Conservation (phyloP, 1,140 invertebrate species). For the Apis florea region DNA sequence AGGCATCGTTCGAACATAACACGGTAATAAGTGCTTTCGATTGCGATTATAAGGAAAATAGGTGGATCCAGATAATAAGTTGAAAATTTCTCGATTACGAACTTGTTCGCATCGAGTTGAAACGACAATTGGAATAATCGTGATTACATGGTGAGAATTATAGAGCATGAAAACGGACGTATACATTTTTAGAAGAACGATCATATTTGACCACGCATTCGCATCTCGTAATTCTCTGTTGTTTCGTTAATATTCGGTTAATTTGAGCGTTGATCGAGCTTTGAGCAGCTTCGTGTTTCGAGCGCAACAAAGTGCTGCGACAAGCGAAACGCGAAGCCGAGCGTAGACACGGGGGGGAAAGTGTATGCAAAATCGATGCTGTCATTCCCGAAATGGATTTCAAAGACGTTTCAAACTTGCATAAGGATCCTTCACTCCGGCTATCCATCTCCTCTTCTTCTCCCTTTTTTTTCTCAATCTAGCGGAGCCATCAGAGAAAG, state of each 20-base stretch:
- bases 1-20: conserved; percentile 46
- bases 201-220: not conserved
- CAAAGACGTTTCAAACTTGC: conserved; percentile 18
- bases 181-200: not conserved
- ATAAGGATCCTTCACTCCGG: not conserved
- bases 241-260: conserved; percentile 7
- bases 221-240: not conserved
- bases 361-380: conserved; percentile 7
- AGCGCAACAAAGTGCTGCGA: conserved; percentile 14
- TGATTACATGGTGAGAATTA: too few species aligned
- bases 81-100: not conserved
- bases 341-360: not conserved
- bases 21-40: conserved; percentile 58
- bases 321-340: not conserved
- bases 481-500: not conserved
- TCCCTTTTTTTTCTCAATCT: not conserved
- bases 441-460: not conserved
- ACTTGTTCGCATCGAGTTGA: too few species aligned
- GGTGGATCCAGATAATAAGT: not conserved
- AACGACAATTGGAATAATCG: too few species aligned
- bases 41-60: conserved; percentile 46
- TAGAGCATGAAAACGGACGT: too few species aligned
- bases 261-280: not conserved
- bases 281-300: too few species aligned
- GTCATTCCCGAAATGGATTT: conserved; percentile 33